Conservation (phyloP, 2,797 vertebrate genomes). For the Coreius guichenoti region DNA sequence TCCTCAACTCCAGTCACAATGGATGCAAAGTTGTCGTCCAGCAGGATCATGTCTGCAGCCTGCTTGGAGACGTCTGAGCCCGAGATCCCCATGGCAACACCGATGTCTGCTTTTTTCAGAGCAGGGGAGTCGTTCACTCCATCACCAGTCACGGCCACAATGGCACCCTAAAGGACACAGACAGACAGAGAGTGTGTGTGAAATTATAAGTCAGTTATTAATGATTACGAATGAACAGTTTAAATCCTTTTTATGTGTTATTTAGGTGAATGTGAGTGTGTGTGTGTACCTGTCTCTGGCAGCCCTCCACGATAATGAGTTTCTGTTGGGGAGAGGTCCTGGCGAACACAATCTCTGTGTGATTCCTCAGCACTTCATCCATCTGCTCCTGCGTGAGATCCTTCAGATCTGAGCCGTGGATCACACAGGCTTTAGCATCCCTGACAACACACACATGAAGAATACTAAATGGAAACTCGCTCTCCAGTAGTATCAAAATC, state of each 20-base stretch:
- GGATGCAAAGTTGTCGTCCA: slow-evolving; percentile 93
- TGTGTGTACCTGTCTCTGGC: slow-evolving; percentile 85
- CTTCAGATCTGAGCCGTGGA: slow-evolving; percentile 90
- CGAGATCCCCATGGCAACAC: slow-evolving; percentile 92
- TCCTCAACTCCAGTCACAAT: slow-evolving; percentile 94
- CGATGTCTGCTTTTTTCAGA: slow-evolving; percentile 91
- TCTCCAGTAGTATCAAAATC: neutral
- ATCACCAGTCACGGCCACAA: slow-evolving; percentile 91
- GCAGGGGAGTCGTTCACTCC: slow-evolving; percentile 92
- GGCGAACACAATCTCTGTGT: slow-evolving; percentile 93
- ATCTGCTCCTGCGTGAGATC: slow-evolving; percentile 86
- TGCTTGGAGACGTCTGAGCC: slow-evolving; percentile 94
- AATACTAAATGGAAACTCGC: neutral
- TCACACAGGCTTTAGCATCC: slow-evolving; percentile 92
- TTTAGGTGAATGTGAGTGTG: neutral
- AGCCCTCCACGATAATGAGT: slow-evolving; percentile 91
- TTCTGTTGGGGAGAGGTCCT: slow-evolving; percentile 92
- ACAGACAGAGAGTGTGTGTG: neutral
- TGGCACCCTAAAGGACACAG: slow-evolving; percentile 81
- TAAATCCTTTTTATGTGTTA: neutral
- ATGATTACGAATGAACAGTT: neutral
- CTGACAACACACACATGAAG: slow-evolving; percentile 66
- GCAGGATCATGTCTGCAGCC: slow-evolving; percentile 92
- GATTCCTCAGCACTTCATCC: slow-evolving; percentile 90
- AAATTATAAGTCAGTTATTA: neutral